Base-by-base conservation (phyloP, 2,888 invertebrate genomes). In the Aleiodes alternator region DNA sequence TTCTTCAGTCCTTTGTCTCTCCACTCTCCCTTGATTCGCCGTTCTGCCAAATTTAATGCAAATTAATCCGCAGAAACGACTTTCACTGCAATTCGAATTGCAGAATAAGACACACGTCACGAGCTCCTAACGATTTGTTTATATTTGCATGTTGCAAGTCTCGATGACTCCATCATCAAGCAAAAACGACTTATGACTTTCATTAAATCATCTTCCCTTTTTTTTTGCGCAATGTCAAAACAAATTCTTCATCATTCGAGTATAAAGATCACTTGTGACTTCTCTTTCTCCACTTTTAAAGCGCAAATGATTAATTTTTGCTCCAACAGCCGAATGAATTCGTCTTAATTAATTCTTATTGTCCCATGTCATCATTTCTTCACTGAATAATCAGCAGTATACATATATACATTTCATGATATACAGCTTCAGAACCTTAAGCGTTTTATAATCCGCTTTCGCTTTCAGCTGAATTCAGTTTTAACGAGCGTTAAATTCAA, bases 361-460 rank as follows among this genome's bases (percentile, higher is more conserved):
- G 64, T 64, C 48, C 23, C 64, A n/a, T 48, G 16, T 64, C 64
- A 64, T 64, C 64, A 64, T 43, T 16, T 64, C 55, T 55, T 11
- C 55, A n/a, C 14, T 55, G 55, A 55, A 55, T 64, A 64, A 43
- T 64, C 64, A 16, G 48, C 64, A 29, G 43, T 43, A 61, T 38
- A 38, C 14, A 6, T 64, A 64, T 59, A 59, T 64, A 48, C 64
- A 43, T 14, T 64, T 64, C 43, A 48, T 64, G 64, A 43, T 61
- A 61, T 61, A 61, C 3, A 43, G 8, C 8, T 38, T 61, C 38
- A 34, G 11, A 43, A 43, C 61, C 61, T 31, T 38, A 29, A 34
- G 59, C 43, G 43, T 64, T 64, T 64, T 64, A 64, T 48, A 64
- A 64, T 64, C 64, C 48, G 64, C 64, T 64, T 64, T 64, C 64